A percentile compares a stretch with the other conserved stretches of the same genome.
These are phyloP conservation scores for Panulirus ornatus DNA, from an alignment of 1,140 invertebrate species.

Conservation along the genomic window DNA sequence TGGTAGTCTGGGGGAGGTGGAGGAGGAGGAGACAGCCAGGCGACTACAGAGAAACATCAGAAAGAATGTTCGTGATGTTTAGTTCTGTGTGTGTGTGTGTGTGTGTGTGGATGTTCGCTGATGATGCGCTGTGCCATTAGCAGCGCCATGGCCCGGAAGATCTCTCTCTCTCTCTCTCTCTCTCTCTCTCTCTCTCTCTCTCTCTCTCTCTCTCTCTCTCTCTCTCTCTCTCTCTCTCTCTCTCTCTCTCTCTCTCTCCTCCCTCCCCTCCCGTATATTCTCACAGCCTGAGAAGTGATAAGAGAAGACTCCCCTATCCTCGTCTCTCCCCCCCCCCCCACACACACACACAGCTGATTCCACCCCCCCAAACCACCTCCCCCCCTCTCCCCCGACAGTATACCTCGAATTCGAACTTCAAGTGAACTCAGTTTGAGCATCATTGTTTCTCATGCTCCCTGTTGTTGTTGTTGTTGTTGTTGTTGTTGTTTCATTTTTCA, in stretches of 20 bases:
- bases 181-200: not conserved
- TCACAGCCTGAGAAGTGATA: not conserved
- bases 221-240: not conserved
- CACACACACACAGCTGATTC: not conserved
- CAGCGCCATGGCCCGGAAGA: no score
- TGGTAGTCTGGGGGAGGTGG: no score
- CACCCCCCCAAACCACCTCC: not conserved
- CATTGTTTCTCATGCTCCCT: slow-evolving; percentile 1
- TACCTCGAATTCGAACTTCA: not conserved
- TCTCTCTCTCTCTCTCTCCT: not conserved
- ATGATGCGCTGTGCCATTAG: no score
- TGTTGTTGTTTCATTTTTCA: not conserved
- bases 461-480: slow-evolving; percentile 2
- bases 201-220: not conserved
- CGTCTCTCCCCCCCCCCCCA: not conserved
- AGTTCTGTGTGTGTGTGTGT: not conserved
- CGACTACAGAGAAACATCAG: no score
- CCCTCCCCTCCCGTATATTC: not conserved
- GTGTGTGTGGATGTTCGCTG: not conserved
- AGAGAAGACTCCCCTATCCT: not conserved
- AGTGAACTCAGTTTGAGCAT: no score
- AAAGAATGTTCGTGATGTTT: no score
- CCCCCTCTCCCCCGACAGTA: not conserved
- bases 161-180: not conserved
- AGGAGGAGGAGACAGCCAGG: no score